Evolutionary conservation across 2,888 invertebrate species (phyloP), one percentile per base, ranked within the genome.

Genomic region (Scaptomyza reducta): DNA sequence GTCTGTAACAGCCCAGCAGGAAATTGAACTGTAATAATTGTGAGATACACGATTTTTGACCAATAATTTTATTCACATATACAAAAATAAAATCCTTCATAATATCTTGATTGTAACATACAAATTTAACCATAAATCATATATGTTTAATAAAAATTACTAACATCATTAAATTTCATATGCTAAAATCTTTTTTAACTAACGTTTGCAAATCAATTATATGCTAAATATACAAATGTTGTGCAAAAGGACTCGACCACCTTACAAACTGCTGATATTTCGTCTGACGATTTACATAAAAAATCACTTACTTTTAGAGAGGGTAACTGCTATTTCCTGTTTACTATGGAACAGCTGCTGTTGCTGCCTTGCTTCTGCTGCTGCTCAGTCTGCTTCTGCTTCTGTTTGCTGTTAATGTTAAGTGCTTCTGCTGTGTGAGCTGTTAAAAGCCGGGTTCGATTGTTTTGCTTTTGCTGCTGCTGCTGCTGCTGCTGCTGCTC

Each of bases 291-390:
- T 14, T 5, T 11, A 22, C 42, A n/a, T 57, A n/a, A 60, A 74
- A 55, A 1, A 6, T 70, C 70, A 70, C 49, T 11, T 47, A 54
- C 47, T 11, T 49, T 49, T 65, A 53, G 64, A 70, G 54, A 42
- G 33, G 50, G 64, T 60, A 59, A 49, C 53, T 53, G 40, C 16
- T 54, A 69, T 80, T 74, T 81, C 84, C 81, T 83, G 87, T 79
- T 79, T 70, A 25, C 60, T 40, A 16, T 40, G 10, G 47, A 72
- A 72, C 74, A 77, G 83, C 77, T 67, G 83, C 77, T 80, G 71
- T 42, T 57, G 47, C 62, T 41, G 61, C 40, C 44, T 27, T 51
- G 57, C 38, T 47, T 25, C 45, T 40, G 38, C 46, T 41, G 54
- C 35, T 45, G 35, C 31, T 64, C 22, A 47, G 27, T 27, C 38